phyloP scores from a whole-genome alignment of 2,113 vertebrate genomes.

The Chloroceryle aenea region DNA sequence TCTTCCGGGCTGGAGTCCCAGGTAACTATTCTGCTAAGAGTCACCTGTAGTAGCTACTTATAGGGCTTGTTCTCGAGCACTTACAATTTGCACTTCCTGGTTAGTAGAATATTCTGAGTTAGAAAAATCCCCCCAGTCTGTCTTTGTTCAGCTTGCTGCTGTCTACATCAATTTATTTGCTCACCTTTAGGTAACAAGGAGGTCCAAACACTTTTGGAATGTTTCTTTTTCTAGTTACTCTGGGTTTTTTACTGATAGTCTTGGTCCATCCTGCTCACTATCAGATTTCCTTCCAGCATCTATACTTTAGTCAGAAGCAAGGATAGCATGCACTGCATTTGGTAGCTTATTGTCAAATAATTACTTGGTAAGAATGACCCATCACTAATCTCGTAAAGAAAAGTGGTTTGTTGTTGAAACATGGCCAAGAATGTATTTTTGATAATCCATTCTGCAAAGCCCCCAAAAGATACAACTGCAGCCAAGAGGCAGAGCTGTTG shows the following conservation, averaged over 20 bases:
- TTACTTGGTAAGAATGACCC: background rate
- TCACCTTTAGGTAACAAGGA: constrained; percentile 52
- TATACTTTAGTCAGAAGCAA: background rate
- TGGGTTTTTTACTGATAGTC: background rate
- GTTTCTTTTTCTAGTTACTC: background rate
- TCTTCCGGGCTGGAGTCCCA: background rate
- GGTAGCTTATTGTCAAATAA: background rate
- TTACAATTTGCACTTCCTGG: background rate
- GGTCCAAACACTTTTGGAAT: constrained; percentile 1
- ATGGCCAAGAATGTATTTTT: background rate
- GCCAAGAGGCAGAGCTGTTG: background rate
- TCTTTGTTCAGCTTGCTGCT: constrained; percentile 54
- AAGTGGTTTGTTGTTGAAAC: background rate
- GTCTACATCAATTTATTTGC: constrained; percentile 31
- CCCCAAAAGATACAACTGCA: background rate
- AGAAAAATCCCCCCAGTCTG: background rate
- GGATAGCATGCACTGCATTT: background rate
- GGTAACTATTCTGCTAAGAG: background rate
- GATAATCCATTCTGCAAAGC: background rate
- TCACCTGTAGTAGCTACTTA: background rate
- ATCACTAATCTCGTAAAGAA: background rate
- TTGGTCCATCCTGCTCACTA: background rate
- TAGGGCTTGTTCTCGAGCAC: background rate
- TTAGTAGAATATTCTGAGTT: background rate
- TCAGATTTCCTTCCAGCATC: background rate